Percentiles rank a stretch among this genome's conserved stretches.
phyloP scores from a whole-genome alignment of 2,888 invertebrate genomes.

The Ophion obscuratus region DNA sequence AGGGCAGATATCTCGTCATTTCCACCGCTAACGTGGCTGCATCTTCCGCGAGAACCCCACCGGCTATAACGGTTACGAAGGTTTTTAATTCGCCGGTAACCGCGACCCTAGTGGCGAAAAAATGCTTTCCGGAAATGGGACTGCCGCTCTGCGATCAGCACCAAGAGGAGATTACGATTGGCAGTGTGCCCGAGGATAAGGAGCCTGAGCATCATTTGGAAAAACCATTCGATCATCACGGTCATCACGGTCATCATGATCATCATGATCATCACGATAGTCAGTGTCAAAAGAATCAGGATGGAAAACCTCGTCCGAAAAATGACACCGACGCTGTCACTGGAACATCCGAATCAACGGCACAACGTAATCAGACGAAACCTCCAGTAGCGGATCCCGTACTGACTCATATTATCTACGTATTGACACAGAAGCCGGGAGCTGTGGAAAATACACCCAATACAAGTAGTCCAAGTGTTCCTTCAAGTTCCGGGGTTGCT shows the following conservation, averaged over 20 bases:
- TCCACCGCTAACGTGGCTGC: neutral
- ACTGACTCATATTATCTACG: too few species aligned
- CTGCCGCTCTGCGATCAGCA: slow-evolving; percentile 77
- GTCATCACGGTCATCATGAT: neutral
- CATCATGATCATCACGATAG: neutral
- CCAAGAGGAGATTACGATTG: slow-evolving; percentile 43
- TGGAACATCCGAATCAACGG: too few species aligned
- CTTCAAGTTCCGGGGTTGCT: too few species aligned
- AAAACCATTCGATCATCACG: neutral
- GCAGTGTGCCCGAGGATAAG: neutral
- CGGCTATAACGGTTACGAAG: slow-evolving; percentile 73
- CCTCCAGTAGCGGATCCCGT: too few species aligned
- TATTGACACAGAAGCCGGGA: too few species aligned
- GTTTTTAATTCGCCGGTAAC: slow-evolving; percentile 76
- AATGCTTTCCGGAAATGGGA: slow-evolving; percentile 79
- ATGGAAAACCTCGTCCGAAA: neutral
- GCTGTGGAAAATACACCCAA: too few species aligned
- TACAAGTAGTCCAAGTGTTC: too few species aligned
- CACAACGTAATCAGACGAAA: too few species aligned
- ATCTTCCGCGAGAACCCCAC: neutral
- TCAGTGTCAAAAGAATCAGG: neutral
- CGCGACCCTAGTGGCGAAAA: slow-evolving; percentile 78
- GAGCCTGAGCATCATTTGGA: neutral
- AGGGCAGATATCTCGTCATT: slow-evolving; percentile 59
- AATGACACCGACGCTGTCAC: too few species aligned